Base-by-base conservation (phyloP, 2,888 invertebrate species). In the Erebia aethiops region DNA sequence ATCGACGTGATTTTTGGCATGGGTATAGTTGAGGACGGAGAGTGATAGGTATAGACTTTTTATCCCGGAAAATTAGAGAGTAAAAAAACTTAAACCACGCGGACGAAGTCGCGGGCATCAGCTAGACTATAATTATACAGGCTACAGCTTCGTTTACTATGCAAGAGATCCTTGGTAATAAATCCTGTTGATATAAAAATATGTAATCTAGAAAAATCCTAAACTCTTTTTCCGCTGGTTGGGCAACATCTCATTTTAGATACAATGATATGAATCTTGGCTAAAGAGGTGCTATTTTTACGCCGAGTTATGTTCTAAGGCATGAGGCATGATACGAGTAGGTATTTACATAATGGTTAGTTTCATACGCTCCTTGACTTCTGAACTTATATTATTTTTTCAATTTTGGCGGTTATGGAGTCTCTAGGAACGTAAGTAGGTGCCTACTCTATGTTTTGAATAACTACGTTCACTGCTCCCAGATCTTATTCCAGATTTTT, bases 261-360 rank as follows among this genome's bases (percentile, higher is more conserved):
- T 65, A 65, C 56, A 43, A 43, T 43, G 65, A 65, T 65, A 65
- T 56, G 65, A 65, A 65, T 65, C 65, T 65, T 56, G 65, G 65
- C 56, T 65, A 65, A 65, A 65, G 56, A 65, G 64, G 52, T 58
- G 41, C 18, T 69, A 64, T 69, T 64, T 51, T 54, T 66, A 52
- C 61, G 21, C 52, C 54, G 56, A 66, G 61, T 66, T 60, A 46
- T 46, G 52, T 13, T 46, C 46, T 54, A 41, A 16, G 56, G 61
- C 35, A 60, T 70, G 58, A 70, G 60, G 54, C 52, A 60, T 26
- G 26, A n/a, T n/a, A n/a, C n/a, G n/a, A n/a, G n/a, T n/a, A 65
- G 60, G 18, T 56, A 70, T 66, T 66, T 70, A 35, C 66, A 70
- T 61, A 70, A 70, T 66, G 66, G 66, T 61, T 70, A 61, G 58